Conservation (phyloP, 2,113 vertebrate genomes). For the Crypturellus undulatus region DNA sequence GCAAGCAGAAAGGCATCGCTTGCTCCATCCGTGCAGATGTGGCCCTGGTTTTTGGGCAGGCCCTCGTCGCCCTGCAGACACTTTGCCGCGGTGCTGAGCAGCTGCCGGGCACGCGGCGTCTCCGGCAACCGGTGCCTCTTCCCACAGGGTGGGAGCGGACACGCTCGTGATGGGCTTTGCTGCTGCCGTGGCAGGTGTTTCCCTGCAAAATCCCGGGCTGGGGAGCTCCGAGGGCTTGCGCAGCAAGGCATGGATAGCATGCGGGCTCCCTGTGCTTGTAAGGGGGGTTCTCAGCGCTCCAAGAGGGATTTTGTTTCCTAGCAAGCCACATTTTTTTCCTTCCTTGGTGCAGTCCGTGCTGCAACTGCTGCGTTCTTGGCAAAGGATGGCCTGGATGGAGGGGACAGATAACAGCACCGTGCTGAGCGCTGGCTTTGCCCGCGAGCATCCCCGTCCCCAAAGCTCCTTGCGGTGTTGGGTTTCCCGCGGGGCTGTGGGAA, state of each 20-base stretch:
- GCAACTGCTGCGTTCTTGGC: neutral
- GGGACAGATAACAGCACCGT: too few species aligned
- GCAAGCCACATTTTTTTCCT: neutral
- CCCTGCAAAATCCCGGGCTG: neutral
- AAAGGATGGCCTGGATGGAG: too few species aligned
- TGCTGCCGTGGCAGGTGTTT: neutral
- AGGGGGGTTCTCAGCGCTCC: too few species aligned
- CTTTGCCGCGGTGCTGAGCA: neutral
- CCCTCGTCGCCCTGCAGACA: too few species aligned
- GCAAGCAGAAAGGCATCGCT: neutral
- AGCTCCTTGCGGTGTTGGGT: neutral
- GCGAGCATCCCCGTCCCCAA: too few species aligned
- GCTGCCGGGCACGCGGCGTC: neutral
- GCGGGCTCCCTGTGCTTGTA: neutral
- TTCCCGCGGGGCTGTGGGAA: conserved; percentile 12
- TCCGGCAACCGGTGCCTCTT: neutral
- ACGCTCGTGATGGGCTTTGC: accelerated
- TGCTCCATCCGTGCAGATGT: too few species aligned
- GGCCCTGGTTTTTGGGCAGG: too few species aligned
- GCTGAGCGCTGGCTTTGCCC: too few species aligned
- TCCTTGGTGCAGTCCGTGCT: too few species aligned
- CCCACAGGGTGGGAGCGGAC: neutral
- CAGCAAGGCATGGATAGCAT: too few species aligned
- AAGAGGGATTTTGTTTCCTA: neutral
- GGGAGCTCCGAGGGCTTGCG: neutral